phyloP scores from a whole-genome alignment of 2,797 vertebrate species.

The Valencia hispanica region DNA sequence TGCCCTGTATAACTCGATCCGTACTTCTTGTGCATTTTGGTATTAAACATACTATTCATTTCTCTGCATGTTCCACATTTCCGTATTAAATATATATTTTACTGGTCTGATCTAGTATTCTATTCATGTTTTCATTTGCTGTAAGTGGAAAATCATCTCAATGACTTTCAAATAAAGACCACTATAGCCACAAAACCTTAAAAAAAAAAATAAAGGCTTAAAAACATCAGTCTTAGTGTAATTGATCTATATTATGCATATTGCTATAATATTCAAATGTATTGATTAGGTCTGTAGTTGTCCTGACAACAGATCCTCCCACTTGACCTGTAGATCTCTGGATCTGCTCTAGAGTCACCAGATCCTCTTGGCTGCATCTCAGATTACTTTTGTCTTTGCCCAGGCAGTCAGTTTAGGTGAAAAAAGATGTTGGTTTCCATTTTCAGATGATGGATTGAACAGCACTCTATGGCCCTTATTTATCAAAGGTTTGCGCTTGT shows the following conservation, averaged over 20 bases:
- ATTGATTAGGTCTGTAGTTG: background rate
- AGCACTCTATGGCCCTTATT: too few relatives aligned
- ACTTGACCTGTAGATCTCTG: too few relatives aligned
- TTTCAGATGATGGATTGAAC: background rate
- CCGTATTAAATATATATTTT: too few relatives aligned
- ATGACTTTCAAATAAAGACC: too few relatives aligned
- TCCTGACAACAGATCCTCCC: too few relatives aligned
- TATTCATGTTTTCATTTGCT: background rate
- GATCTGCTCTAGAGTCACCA: background rate
- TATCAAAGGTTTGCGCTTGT: too few relatives aligned
- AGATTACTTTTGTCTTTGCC: background rate
- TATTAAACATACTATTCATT: too few relatives aligned
- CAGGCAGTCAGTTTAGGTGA: background rate
- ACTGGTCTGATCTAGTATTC: too few relatives aligned
- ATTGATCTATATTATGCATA: background rate
- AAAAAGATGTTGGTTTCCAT: background rate
- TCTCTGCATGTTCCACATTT: too few relatives aligned
- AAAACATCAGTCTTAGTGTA: background rate
- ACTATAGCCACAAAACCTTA: too few relatives aligned
- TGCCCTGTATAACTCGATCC: too few relatives aligned
- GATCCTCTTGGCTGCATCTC: background rate
- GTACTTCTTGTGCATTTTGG: too few relatives aligned
- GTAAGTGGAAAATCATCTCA: background rate
- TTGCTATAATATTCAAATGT: background rate
- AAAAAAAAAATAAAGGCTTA: background rate